Percentiles rank a stretch among this genome's conserved stretches.
phyloP scores from a whole-genome alignment of 2,888 invertebrate species.

The Dascillus cervinus region DNA sequence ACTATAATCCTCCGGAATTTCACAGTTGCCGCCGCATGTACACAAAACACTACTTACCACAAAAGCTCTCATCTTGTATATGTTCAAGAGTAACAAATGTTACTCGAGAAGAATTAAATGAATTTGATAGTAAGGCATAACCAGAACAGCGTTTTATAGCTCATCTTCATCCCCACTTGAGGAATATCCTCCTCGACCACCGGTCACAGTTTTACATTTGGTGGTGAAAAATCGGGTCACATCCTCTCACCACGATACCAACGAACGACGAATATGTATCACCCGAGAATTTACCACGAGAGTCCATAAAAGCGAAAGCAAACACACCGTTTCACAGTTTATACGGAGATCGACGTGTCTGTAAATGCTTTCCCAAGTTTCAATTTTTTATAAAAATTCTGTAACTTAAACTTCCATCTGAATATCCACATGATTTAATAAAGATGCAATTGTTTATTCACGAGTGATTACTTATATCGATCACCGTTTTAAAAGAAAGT shows the following conservation, averaged over 20 bases:
- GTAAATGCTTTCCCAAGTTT: too few relatives aligned
- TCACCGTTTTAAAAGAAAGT: too few relatives aligned
- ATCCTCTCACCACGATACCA: conserved; percentile 29
- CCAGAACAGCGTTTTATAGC: conserved; percentile 28
- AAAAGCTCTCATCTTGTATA: conserved; percentile 32
- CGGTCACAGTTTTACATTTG: conserved; percentile 22
- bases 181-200: conserved; percentile 10
- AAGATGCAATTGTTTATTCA: too few relatives aligned
- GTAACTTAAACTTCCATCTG: too few relatives aligned
- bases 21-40: conserved; percentile 5
- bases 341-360: too few relatives aligned
- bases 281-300: conserved; percentile 15
- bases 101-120: conserved; percentile 27
- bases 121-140: conserved; percentile 24
- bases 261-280: conserved; percentile 23
- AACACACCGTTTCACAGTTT: too few relatives aligned
- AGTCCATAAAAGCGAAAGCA: too few relatives aligned
- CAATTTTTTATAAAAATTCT: too few relatives aligned
- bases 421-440: too few relatives aligned
- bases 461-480: too few relatives aligned
- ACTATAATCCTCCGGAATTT: conserved; percentile 11
- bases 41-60: conserved; percentile 29
- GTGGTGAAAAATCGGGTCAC: conserved; percentile 34
- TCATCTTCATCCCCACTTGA: conserved; percentile 31
- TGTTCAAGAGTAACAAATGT: conserved; percentile 25